Percentiles rank a stretch among this genome's conserved stretches.
Conservation (phyloP, 2,113 vertebrate genomes). For the Podocnemis expansa region DNA sequence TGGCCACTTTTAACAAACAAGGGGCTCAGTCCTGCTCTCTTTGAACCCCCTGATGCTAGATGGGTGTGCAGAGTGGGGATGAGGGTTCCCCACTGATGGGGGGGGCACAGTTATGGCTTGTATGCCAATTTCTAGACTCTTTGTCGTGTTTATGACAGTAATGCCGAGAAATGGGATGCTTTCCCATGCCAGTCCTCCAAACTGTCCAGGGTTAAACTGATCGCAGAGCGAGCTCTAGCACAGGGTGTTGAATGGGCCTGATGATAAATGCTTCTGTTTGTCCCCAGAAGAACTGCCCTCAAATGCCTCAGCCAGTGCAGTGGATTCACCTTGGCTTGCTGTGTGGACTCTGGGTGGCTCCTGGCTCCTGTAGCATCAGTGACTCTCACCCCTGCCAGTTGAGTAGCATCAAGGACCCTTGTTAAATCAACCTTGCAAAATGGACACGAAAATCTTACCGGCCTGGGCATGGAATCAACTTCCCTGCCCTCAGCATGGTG, state of each 20-base stretch:
- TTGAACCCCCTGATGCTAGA: neutral
- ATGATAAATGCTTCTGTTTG: neutral
- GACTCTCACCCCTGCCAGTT: neutral
- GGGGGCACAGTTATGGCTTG: neutral
- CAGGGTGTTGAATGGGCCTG: neutral
- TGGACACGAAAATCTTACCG: neutral
- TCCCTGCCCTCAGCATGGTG: fast-evolving
- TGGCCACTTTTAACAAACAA: neutral
- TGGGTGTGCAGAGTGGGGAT: neutral
- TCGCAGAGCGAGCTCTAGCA: neutral
- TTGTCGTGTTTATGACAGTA: neutral
- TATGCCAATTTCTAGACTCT: neutral
- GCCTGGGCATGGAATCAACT: too few relatives aligned
- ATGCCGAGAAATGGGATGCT: neutral
- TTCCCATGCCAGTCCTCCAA: neutral
- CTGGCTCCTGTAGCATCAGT: neutral
- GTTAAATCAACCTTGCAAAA: neutral
- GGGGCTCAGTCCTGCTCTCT: too few relatives aligned
- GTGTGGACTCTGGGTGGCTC: neutral
- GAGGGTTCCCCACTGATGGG: too few relatives aligned
- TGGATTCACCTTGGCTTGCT: neutral
- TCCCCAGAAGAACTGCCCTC: neutral
- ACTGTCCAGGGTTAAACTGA: neutral
- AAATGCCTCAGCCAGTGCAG: neutral
- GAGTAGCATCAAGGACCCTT: too few relatives aligned